phyloP scores from a whole-genome alignment of 2,888 invertebrate species.

The Microchrysa polita region DNA sequence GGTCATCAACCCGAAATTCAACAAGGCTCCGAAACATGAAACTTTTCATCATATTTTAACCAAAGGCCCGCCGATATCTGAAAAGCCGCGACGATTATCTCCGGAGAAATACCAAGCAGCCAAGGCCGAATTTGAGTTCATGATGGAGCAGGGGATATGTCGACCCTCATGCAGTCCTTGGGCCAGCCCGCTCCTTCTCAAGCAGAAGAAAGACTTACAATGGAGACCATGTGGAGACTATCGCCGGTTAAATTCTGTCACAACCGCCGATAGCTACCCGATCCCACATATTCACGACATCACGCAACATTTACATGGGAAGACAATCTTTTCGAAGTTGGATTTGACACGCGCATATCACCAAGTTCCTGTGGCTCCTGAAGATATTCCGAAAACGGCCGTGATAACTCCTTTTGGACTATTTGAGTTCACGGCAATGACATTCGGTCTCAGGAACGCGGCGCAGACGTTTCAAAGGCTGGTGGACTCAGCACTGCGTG shows the following conservation, averaged over 20 bases:
- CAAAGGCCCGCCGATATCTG: not conserved
- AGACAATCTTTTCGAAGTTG: constrained; percentile 10
- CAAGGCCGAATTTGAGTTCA: constrained; percentile 17
- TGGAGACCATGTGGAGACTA: constrained; percentile 23
- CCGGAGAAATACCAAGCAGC: not conserved
- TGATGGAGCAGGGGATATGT: constrained; percentile 21
- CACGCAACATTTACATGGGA: not conserved
- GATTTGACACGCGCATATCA: constrained; percentile 19
- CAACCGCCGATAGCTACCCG: constrained; percentile 9
- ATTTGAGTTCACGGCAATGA: too few relatives aligned
- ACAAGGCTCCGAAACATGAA: not conserved
- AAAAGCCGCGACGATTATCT: not conserved
- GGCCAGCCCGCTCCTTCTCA: constrained; percentile 14
- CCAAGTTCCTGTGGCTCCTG: too few relatives aligned
- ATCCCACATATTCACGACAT: constrained; percentile 9
- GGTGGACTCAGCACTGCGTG: too few relatives aligned
- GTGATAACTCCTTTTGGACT: too few relatives aligned
- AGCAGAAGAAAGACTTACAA: constrained; percentile 7
- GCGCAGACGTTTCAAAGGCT: too few relatives aligned
- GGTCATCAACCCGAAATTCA: not conserved
- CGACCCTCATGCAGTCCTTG: constrained; percentile 17
- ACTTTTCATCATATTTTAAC: not conserved
- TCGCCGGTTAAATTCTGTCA: constrained; percentile 1
- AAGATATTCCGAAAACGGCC: too few relatives aligned
- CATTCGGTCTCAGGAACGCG: too few relatives aligned